Conservation (phyloP, 2,113 vertebrate genomes). For the Apus apus region DNA sequence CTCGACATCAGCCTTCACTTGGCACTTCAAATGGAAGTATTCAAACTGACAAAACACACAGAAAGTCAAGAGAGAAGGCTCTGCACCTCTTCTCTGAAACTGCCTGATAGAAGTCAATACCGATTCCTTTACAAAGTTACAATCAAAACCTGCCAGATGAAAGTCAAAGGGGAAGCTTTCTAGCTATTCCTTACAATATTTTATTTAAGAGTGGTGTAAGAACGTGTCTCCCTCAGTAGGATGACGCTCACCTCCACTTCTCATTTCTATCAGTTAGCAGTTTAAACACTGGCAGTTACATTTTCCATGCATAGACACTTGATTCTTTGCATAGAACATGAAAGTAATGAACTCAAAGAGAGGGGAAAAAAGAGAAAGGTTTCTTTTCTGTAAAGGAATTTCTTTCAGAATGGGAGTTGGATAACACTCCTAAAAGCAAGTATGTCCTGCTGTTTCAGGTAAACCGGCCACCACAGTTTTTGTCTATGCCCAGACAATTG, state of each 20-base stretch:
- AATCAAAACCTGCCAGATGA: slow-evolving; percentile 66
- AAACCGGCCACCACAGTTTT: slow-evolving; percentile 1
- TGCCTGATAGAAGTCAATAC: slow-evolving; percentile 82
- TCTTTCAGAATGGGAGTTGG: slow-evolving; percentile 5
- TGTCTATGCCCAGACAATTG: background rate
- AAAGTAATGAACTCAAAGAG: slow-evolving; percentile 32
- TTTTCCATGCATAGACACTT: background rate
- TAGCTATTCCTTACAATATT: slow-evolving; percentile 24
- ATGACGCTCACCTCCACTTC: background rate
- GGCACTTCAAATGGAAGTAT: slow-evolving; percentile 76
- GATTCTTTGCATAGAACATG: background rate
- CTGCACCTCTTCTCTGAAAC: slow-evolving; percentile 60
- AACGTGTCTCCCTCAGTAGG: slow-evolving; percentile 23
- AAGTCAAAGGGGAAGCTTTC: slow-evolving; percentile 64
- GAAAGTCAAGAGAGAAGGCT: slow-evolving; percentile 63
- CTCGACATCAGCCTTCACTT: slow-evolving; percentile 87
- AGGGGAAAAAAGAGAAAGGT: background rate
- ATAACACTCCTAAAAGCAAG: background rate
- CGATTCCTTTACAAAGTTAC: slow-evolving; percentile 75
- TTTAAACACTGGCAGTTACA: slow-evolving; percentile 43
- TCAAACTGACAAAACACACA: slow-evolving; percentile 85
- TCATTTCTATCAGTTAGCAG: slow-evolving; percentile 17
- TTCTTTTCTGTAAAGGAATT: slow-evolving; percentile 15
- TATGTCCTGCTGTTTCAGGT: slow-evolving; percentile 13
- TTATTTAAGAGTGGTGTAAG: slow-evolving; percentile 37